Evolutionary conservation across 1,140 invertebrate genomes (phyloP), one percentile per base, ranked within the genome.

Genomic region (Drosophila baimaii): DNA sequence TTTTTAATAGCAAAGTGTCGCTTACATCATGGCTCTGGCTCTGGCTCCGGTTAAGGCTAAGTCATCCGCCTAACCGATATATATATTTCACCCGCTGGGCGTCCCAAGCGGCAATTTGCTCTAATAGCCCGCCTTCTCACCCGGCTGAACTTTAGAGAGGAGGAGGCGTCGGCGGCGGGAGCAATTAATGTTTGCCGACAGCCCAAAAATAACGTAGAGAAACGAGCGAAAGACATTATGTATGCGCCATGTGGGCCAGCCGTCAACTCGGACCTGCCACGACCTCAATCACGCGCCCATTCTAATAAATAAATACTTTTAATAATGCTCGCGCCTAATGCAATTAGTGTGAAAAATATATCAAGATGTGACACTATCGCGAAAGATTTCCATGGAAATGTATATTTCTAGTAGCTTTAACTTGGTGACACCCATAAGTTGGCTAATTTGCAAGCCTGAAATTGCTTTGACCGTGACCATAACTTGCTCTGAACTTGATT

Each of bases 201-300:
- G 57, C 58, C 72, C 43, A 77, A 66, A 77, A 64, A 74, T 41
- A 29, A 73, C 68, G 55, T 25, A 17, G 17, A 33, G 66, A 61
- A 52, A 27, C 56, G 43, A 51, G 25, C 52, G 61, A 55, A 64
- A 74, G 57, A 83, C 78, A 84, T 84, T 83, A 83, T 65, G 81
- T 77, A 84, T 85, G 63, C 81, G 81, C 73, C 81, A 74, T 68
- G 77, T 73, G 81, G 41, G 72, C 44, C 61, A 10, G 19, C 19
- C 43, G 43, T 27, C 56, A 77, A 49, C 19, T 52, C 17, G 21
- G 70, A 58, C 61, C 37, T 63, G 44, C 47, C 35, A 56, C 58
- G 75, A 61, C 66, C 80, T 68, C 76, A 83, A 81, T 85, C 82
- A 86, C 78, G 81, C 78, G 78, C 64, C 51, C 63, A 57, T 73